These are phyloP conservation scores for Drosophila quinaria DNA, from an alignment of 2,888 invertebrate genomes.

Conservation along the genomic window DNA sequence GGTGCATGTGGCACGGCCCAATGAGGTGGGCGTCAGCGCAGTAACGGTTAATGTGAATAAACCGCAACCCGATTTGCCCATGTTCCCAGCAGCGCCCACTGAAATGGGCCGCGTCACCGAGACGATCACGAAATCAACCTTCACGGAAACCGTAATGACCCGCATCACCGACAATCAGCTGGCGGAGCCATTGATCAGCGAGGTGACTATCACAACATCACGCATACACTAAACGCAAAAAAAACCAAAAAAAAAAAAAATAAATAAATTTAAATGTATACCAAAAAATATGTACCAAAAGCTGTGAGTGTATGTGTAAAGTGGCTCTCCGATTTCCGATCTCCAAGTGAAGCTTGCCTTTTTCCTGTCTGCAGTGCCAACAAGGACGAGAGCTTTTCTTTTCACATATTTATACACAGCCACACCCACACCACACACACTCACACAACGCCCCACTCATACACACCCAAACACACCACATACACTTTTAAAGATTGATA, in stretches of 20 bases:
- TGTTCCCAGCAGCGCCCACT: slow-evolving; percentile 93
- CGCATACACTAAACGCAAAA: slow-evolving; percentile 76
- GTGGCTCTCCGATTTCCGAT: slow-evolving; percentile 24
- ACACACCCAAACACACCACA: slow-evolving; percentile 14
- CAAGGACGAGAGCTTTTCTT: slow-evolving; percentile 55
- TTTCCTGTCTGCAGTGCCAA: slow-evolving; percentile 34
- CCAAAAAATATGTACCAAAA: slow-evolving; percentile 30
- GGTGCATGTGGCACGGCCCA: slow-evolving; percentile 85
- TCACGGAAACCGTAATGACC: slow-evolving; percentile 97
- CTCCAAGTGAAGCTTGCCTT: slow-evolving; percentile 19
- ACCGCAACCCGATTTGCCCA: slow-evolving; percentile 89
- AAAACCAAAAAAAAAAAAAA: slow-evolving; percentile 39
- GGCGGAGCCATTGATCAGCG: slow-evolving; percentile 93
- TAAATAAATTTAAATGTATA: slow-evolving; percentile 13
- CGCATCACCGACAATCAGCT: slow-evolving; percentile 96
- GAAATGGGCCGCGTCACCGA: slow-evolving; percentile 95
- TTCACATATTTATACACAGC: slow-evolving; percentile 50
- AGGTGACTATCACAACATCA: slow-evolving; percentile 89
- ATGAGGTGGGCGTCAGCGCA: slow-evolving; percentile 85
- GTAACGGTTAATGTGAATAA: slow-evolving; percentile 95
- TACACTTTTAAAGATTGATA: slow-evolving; percentile 34
- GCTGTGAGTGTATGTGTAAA: slow-evolving; percentile 57
- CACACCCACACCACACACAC: slow-evolving; percentile 30
- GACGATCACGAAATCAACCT: slow-evolving; percentile 97
- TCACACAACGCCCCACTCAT: slow-evolving; percentile 17